Conservation (phyloP, 2,113 vertebrate genomes). For the Enhydra lutris region DNA sequence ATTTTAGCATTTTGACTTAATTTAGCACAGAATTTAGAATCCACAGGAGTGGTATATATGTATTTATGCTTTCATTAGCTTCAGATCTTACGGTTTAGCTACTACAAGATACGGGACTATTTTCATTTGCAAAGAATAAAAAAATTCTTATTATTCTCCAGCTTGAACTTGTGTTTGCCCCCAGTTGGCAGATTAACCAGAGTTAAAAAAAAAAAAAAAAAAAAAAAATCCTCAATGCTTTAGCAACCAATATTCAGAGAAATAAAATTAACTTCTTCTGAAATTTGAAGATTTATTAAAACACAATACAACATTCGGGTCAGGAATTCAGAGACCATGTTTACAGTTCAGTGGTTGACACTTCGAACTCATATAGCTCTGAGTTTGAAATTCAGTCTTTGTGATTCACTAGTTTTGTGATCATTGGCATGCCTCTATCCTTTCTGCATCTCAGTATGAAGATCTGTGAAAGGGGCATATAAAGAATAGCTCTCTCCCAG, state of each 20-base stretch:
- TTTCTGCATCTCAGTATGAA: background rate
- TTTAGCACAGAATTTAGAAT: conserved; percentile 52
- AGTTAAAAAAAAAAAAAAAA: background rate
- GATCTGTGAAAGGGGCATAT: background rate
- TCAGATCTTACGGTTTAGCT: background rate
- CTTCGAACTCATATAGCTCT: background rate
- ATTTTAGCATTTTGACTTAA: conserved; percentile 63
- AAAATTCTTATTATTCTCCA: conserved; percentile 27
- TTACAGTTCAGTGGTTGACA: background rate
- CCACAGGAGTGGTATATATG: background rate
- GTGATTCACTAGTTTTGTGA: background rate
- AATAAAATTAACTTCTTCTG: conserved; percentile 10
- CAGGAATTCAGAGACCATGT: background rate
- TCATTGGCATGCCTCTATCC: background rate
- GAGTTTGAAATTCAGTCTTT: background rate
- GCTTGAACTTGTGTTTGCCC: background rate
- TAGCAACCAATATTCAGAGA: background rate
- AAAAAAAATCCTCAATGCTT: background rate
- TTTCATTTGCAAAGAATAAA: conserved; percentile 23
- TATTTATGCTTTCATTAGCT: conserved; percentile 58
- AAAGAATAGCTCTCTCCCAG: background rate
- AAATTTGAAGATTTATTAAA: background rate
- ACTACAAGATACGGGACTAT: background rate
- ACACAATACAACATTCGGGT: background rate
- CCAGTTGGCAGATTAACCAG: conserved; percentile 13